Base-by-base conservation (phyloP, 1,140 invertebrate species). In the Philotrypesis tridentata region DNA sequence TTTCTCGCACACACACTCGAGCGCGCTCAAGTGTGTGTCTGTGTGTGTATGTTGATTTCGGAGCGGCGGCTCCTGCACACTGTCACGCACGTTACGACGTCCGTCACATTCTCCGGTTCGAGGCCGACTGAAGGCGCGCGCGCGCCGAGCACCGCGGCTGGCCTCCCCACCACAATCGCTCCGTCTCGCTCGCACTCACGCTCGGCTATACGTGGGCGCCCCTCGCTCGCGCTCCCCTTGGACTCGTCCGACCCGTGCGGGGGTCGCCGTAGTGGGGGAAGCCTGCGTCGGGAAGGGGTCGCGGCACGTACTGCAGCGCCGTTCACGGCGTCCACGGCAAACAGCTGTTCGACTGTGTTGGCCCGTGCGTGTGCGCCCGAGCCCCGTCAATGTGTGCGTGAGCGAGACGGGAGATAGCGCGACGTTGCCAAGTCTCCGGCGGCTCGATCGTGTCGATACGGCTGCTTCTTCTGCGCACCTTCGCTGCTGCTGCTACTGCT, bases 101-200 rank as follows among this genome's bases (percentile, higher is more conserved):
- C 89, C 86, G 89, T 81, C 82, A 88, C 88, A 89, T 89, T 91
- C 90, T 89, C 87, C 89, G 89, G 90, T 90, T 91, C 91, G 90
- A 90, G 90, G 89, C 89, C 89, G 89, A 92, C 91, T 92, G 89
- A 86, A 88, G 88, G 85, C 87, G 87, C 89, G 86, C 85, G 87
- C 88, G 88, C 87, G 87, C 90, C 23, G 77, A 87, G 87, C 90
- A 86, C 27, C 25, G 27, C 77, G 21, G 77, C 67, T 33, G 77
- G 37, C 25, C 23, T 65, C 72, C 27, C 61, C 72, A 7, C 27
- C 55, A 9, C n/a, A 14, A 48, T 6, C 33, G 27, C 31, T 33
- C 43, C 23, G 60, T 65, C 74, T 60, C 27, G 21, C 7, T 78
- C 43, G 74, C 74, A 72, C 74, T 31, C 63, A 27, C 14, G 31